Evolutionary conservation across 1,140 invertebrate species (phyloP), one percentile per base, ranked within the genome.

Genomic region (Macrosteles quadrilineatus): DNA sequence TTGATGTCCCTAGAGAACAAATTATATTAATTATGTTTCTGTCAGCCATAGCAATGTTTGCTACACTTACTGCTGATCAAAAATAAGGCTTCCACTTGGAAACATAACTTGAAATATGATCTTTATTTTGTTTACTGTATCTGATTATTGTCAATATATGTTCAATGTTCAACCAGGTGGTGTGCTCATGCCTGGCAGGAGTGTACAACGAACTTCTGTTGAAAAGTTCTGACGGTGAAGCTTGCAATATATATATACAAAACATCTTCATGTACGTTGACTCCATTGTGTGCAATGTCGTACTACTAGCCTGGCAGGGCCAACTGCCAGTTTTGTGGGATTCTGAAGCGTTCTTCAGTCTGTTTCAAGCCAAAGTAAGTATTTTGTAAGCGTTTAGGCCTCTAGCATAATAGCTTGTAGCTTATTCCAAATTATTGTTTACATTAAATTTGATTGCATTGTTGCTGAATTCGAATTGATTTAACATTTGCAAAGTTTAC

Each of bases 261-360:
- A 98, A 98, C 83, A 87, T 96, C 0, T 98, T 96, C 77, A 97
- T 98, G 94, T 98, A 98, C 79, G 75, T 96, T 12, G 93, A 98
- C 80, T 98, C 95, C 29, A 96, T 98, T 74, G 75, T 98, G 17
- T 97, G 94, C 78, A 98, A 97, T 83, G 76, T 90, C 21, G 75
- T 86, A 19, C 78, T 95, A 21, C 79, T 97, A 55, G 73, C 86
- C 21, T 76, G 88, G 9, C 86, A 89, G 77, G 91, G 88, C 1
- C 85, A 90, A 76, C 73, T 90, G 0, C 57, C 75, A 1, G 80
- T 81, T 67, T 85, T 87, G 21, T 88, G 95, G 68, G 82, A 83
- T 19, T 71, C 75, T 0, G 79, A 86, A 17, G 86, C 88, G 73
- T 75, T 91, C 25, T 27, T 77, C 43, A 83, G 83, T 67, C 79